Evolutionary conservation across 2,888 invertebrate species (phyloP), one percentile per base, ranked within the genome.

Genomic region (Labia minor): DNA sequence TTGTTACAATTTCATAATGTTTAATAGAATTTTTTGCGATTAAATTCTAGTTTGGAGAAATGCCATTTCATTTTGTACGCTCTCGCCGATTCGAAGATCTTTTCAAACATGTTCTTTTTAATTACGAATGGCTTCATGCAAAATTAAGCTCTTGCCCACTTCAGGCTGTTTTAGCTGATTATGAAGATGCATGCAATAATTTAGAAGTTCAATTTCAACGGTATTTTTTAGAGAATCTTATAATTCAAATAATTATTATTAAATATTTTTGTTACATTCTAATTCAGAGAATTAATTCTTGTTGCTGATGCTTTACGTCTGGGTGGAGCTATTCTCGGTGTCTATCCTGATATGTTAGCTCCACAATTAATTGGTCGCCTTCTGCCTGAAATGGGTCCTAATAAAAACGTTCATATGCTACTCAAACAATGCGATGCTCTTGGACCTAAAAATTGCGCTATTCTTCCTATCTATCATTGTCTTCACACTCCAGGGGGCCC

Each of bases 401-500:
- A 89, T 78, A 83, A 86, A 0, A 89, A 90, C 73, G 92, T 98
- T 11, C 86, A 92, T 72, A 89, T 89, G 78, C 81, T 99, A 66
- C 80, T 99, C 62, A 84, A 88, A 67, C 95, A 96, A 72, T 98
- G 97, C 75, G 95, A 97, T 76, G 83, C 84, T 19, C 88, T 90
- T 74, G 97, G 97, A 0, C 88, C 92, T 33, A 85, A 86, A 64
- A 88, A 96, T 74, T 96, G 95, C 73, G 90, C 96, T 0, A 78
- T 98, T 65, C 82, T 96, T 71, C 97, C 98, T 0, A 85, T 92
- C 0, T 95, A 95, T 77, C 97, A 98, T 76, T 97, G 96, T 74
- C 81, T 97, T 70, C 97, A 98, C 76, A 97, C 98, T 1, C 98
- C 98, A n/a, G 98, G 98, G 62, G 98, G 98, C 1, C 98, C 98